Evolutionary conservation across 23 tunicate species (phyloP).

Genomic region (Trididemnum clinides): DNA sequence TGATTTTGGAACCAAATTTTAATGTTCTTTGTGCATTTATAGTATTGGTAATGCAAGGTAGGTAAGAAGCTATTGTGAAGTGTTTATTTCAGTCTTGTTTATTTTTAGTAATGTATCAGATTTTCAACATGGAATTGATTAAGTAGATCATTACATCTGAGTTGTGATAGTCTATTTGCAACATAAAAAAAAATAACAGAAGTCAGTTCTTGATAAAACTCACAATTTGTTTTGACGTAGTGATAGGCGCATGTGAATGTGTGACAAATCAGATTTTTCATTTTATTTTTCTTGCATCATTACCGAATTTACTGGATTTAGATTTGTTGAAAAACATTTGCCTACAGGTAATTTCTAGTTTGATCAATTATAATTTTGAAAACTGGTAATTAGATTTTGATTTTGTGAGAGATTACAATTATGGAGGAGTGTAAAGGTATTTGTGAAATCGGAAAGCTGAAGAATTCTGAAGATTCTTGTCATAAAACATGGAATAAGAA

Average conservation of each 20-base stretch:
- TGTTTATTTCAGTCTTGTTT: too few relatives aligned
- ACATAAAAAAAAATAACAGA: too few relatives aligned
- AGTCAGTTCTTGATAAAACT: background rate
- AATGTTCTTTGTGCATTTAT: background rate
- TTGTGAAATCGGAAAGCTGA: background rate
- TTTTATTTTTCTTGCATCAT: background rate
- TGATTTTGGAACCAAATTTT: background rate
- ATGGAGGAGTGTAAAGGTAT: background rate
- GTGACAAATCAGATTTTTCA: background rate
- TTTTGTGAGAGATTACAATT: too few relatives aligned
- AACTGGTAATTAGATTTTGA: too few relatives aligned
- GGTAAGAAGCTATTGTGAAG: background rate
- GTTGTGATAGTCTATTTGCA: background rate
- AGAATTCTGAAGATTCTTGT: background rate
- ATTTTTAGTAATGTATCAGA: background rate
- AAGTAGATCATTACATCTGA: background rate
- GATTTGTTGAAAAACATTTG: background rate
- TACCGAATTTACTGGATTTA: background rate
- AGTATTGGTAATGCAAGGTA: background rate
- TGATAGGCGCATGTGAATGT: background rate
- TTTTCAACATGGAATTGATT: background rate
- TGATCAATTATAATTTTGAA: too few relatives aligned
- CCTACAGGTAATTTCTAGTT: background rate
- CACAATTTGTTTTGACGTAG: background rate
- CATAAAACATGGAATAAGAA: background rate